Evolutionary conservation across 2,113 vertebrate genomes (phyloP), one percentile per base, ranked within the genome.

Genomic region (Litocranius walleri): DNA sequence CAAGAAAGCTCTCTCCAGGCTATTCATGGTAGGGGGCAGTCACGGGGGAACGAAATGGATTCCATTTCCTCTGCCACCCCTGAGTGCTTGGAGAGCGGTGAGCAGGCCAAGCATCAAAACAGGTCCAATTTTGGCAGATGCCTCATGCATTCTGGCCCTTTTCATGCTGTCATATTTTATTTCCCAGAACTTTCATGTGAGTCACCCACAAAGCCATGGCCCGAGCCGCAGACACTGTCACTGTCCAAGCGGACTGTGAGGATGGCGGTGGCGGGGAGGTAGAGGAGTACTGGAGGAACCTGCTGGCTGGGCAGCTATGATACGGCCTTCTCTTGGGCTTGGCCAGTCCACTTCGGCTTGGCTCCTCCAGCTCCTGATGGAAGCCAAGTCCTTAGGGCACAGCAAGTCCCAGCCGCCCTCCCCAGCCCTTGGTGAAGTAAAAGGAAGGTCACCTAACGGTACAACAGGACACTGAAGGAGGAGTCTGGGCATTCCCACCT

Each of bases 1-100:
- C 97, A 5, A 96, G 96, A 93, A 97, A 95, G 96, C 61, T 95
- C 97, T 98, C 98, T 98, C 91, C 97, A 88, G 98, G 98, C 98
- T 98, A 97, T n/a, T 94, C 61, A 0, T 87, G 94, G 95, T 77
- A 33, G 97, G 97, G 94, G 95, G 90, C 59, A 92, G 90, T 97
- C 95, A 96, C 3, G 0, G 88, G 94, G 94, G 96, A 94, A 92
- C 45, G 9, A 90, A 89, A 95, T 74, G 67, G 88, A 84, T 97
- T 88, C 86, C 94, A 93, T 90, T 81, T 98, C 94, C 93, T 87
- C 88, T 52, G 56, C 92, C 92, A 74, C 57, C 88, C 92, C 94
- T 36, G 86, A 77, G 82, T 2, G 16, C 94, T 64, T 21, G 17
- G 74, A 71, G 77, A 89, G 82, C 30, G 30, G 40, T 40, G 54